These are phyloP conservation scores for Cephalopterus ornatus DNA, from an alignment of 2,113 vertebrate genomes.

Conservation along the genomic window DNA sequence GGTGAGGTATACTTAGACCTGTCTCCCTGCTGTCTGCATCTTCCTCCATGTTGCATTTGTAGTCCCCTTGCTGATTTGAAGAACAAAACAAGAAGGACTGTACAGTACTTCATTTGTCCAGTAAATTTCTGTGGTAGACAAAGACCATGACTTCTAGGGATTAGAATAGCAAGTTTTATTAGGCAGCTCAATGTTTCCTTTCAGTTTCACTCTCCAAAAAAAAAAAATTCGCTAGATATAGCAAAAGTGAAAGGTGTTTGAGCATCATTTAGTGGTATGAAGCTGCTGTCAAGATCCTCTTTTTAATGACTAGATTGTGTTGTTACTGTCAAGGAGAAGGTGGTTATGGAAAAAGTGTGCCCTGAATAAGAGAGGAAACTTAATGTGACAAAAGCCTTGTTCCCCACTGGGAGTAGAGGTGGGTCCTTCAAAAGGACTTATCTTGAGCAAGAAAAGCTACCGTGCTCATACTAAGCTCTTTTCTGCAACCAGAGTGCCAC, in stretches of 20 bases:
- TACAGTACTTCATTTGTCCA: background rate
- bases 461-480: background rate
- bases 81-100: background rate
- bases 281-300: slow-evolving; percentile 15
- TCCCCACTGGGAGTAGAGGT: background rate
- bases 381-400: background rate
- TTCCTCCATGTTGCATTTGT: background rate
- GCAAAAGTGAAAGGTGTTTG: background rate
- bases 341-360: background rate
- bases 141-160: background rate
- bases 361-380: slow-evolving; percentile 15
- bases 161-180: slow-evolving; percentile 1
- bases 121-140: background rate
- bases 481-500: background rate
- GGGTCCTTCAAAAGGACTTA: background rate
- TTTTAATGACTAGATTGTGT: background rate
- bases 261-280: background rate
- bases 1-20: slow-evolving; percentile 76
- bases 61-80: background rate
- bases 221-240: background rate
- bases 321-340: background rate
- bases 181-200: background rate
- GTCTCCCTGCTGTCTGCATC: background rate
- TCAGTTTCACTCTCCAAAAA: background rate
- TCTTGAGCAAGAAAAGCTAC: background rate